phyloP scores from a whole-genome alignment of 2,113 vertebrate genomes.

The Salvator merianae region DNA sequence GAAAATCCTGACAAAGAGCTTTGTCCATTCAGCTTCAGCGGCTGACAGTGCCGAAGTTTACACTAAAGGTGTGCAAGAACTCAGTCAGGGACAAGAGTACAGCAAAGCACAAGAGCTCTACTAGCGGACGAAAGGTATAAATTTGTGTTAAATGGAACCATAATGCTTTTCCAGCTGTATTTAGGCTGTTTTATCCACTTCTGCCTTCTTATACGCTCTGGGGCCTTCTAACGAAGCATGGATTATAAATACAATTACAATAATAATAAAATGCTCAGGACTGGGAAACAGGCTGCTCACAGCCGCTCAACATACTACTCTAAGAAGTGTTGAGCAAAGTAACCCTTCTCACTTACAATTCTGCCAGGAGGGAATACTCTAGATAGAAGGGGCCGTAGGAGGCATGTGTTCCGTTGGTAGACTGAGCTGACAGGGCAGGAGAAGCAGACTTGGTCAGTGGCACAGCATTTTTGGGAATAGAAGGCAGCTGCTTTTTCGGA shows the following conservation, averaged over 20 bases:
- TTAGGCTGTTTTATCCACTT: too few species aligned
- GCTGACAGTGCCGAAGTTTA: too few species aligned
- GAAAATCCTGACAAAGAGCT: not conserved
- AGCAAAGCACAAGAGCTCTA: too few species aligned
- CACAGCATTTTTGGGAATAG: slow-evolving; percentile 92
- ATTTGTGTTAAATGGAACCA: not conserved
- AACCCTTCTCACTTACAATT: slow-evolving; percentile 83
- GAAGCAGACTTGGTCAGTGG: slow-evolving; percentile 90
- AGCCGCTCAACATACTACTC: not conserved
- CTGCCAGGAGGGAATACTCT: slow-evolving; percentile 96
- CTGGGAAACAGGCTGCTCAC: too few species aligned
- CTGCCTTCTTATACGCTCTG: too few species aligned
- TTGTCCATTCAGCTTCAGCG: too few species aligned
- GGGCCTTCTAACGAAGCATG: too few species aligned
- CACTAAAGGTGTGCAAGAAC: too few species aligned
- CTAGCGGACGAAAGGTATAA: too few species aligned
- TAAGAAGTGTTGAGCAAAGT: not conserved
- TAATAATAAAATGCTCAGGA: too few species aligned
- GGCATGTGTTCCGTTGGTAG: slow-evolving; percentile 93
- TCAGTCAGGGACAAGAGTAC: not conserved
- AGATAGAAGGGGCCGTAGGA: slow-evolving; percentile 97
- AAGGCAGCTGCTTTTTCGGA: slow-evolving; percentile 93
- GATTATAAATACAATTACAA: too few species aligned
- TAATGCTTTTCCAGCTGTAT: not conserved
- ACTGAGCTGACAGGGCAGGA: slow-evolving; percentile 78